phyloP scores from a whole-genome alignment of 1,140 invertebrate species.

The Ectropis grisescens region DNA sequence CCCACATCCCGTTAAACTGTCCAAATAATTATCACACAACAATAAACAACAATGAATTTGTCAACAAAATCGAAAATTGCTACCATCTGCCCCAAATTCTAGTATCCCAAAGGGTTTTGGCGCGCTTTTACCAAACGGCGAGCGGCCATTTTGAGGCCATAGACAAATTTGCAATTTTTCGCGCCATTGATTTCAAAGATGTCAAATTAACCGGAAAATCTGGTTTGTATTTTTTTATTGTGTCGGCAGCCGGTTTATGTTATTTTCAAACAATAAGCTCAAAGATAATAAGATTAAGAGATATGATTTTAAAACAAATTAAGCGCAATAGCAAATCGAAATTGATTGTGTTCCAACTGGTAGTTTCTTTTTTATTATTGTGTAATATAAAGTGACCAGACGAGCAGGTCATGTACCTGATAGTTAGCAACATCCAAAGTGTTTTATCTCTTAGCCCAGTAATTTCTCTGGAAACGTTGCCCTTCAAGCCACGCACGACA shows the following conservation, averaged over 20 bases:
- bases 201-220: conserved; percentile 43
- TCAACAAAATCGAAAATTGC: conserved; percentile 50
- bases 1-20: too few relatives aligned
- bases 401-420: too few relatives aligned
- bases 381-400: too few relatives aligned
- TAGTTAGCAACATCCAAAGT: too few relatives aligned
- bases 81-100: conserved; percentile 43
- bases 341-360: too few relatives aligned
- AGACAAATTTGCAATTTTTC: conserved; percentile 59
- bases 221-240: too few relatives aligned
- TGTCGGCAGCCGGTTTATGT: conserved; percentile 33
- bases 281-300: conserved; percentile 7
- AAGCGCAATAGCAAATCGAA: too few relatives aligned
- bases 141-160: conserved; percentile 44
- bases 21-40: conserved; percentile 47
- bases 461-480: too few relatives aligned
- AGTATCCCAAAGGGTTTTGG: conserved; percentile 58
- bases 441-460: too few relatives aligned
- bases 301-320: conserved; percentile 8
- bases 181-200: conserved; percentile 45
- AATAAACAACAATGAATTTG: conserved; percentile 48
- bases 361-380: too few relatives aligned
- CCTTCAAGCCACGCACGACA: too few relatives aligned
- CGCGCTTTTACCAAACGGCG: conserved; percentile 31
- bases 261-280: conserved; percentile 4